These are phyloP conservation scores for Microctenopoma steveboyesi DNA, from an alignment of 2,797 vertebrate species.

Conservation along the genomic window DNA sequence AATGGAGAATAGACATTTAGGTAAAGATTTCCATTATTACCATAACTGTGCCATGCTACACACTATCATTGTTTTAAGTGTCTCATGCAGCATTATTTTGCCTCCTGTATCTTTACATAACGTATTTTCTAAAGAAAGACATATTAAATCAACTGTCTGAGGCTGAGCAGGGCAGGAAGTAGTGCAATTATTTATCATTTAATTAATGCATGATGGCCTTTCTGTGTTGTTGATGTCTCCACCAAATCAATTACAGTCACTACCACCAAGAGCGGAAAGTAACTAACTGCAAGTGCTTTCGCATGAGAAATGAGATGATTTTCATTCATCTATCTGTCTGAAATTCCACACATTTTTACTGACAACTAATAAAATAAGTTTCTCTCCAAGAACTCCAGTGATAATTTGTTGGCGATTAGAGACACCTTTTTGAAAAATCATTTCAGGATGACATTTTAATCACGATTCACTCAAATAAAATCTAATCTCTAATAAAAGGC, in stretches of 20 bases:
- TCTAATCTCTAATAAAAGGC: too few relatives aligned
- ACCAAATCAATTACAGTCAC: slow-evolving; percentile 45
- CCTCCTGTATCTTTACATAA: not conserved
- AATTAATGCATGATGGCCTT: slow-evolving; percentile 61
- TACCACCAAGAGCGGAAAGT: slow-evolving; percentile 12
- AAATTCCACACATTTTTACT: not conserved
- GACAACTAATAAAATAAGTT: not conserved
- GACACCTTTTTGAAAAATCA: too few relatives aligned
- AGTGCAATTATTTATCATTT: slow-evolving; percentile 48
- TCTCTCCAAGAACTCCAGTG: too few relatives aligned
- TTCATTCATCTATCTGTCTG: not conserved
- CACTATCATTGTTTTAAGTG: not conserved
- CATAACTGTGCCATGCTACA: not conserved
- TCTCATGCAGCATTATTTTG: not conserved
- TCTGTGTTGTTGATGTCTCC: slow-evolving; percentile 31
- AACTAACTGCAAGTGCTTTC: slow-evolving; percentile 12
- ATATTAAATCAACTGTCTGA: slow-evolving; percentile 3
- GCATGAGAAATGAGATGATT: not conserved
- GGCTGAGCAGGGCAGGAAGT: slow-evolving; percentile 45
- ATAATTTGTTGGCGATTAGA: too few relatives aligned
- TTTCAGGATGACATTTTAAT: too few relatives aligned
- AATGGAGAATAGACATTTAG: not conserved
- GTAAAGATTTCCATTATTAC: slow-evolving; percentile 2
- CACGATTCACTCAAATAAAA: too few relatives aligned
- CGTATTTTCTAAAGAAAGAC: not conserved